Evolutionary conservation across 1,140 invertebrate genomes (phyloP).

Genomic region (Diorhabda sublineata): DNA sequence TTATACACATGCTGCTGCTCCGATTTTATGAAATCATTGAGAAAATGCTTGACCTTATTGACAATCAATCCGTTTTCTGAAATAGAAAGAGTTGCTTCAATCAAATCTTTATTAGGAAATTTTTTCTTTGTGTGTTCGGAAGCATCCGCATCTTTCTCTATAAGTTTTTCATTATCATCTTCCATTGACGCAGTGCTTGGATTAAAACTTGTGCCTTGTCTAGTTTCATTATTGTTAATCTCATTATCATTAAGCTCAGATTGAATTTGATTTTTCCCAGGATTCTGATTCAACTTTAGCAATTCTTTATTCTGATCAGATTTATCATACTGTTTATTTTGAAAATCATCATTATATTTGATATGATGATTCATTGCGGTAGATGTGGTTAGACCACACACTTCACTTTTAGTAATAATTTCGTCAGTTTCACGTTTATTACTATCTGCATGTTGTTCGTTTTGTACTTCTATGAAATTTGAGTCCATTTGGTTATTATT

Average conservation of each 20-base stretch:
- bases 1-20: neutral
- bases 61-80: neutral
- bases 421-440: no score
- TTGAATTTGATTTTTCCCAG: no score
- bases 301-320: no score
- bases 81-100: neutral
- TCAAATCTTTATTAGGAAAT: neutral
- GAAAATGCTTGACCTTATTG: neutral
- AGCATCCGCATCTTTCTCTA: neutral
- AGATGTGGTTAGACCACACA: neutral
- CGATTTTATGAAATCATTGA: conserved; percentile 1
- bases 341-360: neutral
- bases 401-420: no score
- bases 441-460: no score
- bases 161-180: neutral
- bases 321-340: neutral
- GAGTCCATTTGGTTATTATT: no score
- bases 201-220: no score
- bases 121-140: neutral
- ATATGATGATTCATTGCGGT: neutral
- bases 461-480: no score
- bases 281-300: no score
- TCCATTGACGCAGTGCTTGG: no score
- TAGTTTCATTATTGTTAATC: no score
- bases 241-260: no score